Percentiles rank a stretch among this genome's conserved stretches.
Evolutionary conservation across 1,140 invertebrate species (phyloP).

Genomic region (Zaprionus tsacasi): DNA sequence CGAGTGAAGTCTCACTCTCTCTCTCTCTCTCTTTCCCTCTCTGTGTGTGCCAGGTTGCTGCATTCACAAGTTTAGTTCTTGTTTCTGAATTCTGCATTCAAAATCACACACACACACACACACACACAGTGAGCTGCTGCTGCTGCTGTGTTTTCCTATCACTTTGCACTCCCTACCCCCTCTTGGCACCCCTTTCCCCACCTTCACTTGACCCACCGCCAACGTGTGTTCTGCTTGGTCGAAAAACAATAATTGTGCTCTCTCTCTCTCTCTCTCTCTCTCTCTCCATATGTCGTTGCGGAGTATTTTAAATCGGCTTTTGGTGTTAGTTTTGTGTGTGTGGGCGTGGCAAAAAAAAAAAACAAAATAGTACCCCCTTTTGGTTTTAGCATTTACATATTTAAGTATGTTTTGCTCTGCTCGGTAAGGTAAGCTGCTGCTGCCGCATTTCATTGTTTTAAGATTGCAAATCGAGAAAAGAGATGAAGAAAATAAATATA

Average conservation of each 20-base stretch:
- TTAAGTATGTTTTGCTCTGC: constrained; percentile 3
- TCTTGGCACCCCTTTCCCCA: not conserved
- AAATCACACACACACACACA: constrained; percentile 44
- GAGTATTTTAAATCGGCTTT: constrained; percentile 70
- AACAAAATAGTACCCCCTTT: not conserved
- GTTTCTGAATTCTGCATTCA: constrained; percentile 53
- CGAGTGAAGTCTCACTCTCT: not conserved
- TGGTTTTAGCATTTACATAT: constrained; percentile 38
- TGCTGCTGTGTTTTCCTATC: constrained; percentile 29
- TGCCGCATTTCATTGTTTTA: not conserved
- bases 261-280: constrained; percentile 12
- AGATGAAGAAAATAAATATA: not conserved
- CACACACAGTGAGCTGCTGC: constrained; percentile 41
- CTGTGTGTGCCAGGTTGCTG: constrained; percentile 29
- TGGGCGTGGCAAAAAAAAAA: not conserved
- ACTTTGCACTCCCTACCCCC: not conserved
- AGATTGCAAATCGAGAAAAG: not conserved
- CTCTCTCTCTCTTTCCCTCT: not conserved
- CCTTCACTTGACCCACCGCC: constrained; percentile 42
- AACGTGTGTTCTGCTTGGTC: constrained; percentile 54
- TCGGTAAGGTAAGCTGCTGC: too few species aligned
- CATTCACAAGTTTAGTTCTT: constrained; percentile 48
- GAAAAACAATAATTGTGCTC: constrained; percentile 69
- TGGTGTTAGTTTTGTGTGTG: constrained; percentile 38
- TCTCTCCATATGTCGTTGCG: constrained; percentile 51